phyloP scores from a whole-genome alignment of 2,797 vertebrate genomes.

The Gadopsis marmoratus region DNA sequence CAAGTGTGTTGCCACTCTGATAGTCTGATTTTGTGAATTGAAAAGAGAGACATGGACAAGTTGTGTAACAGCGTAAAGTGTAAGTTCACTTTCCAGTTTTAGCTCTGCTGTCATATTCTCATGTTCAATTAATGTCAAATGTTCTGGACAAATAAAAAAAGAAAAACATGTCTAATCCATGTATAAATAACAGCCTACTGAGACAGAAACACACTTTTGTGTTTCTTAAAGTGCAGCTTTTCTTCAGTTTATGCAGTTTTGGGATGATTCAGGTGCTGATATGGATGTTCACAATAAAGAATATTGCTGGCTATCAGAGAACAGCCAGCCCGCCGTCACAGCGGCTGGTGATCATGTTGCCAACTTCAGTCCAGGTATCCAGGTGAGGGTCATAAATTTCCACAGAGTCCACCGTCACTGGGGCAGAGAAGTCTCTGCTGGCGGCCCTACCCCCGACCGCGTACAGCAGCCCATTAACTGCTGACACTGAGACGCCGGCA shows the following conservation, averaged over 20 bases:
- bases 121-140: conserved; percentile 24
- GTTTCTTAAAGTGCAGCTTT: conserved; percentile 62
- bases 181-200: conserved; percentile 51
- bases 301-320: conserved; percentile 82
- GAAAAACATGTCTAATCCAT: background rate
- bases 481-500: conserved; percentile 92
- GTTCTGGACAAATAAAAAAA: conserved; percentile 8
- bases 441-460: conserved; percentile 92
- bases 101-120: conserved; percentile 18
- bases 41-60: conserved; percentile 12
- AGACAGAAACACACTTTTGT: conserved; percentile 34
- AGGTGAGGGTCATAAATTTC: conserved; percentile 97
- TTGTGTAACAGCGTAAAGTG: conserved; percentile 23
- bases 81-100: conserved; percentile 35
- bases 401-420: conserved; percentile 95
- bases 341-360: conserved; percentile 99
- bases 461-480: conserved; percentile 95
- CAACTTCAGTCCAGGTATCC: conserved; percentile 96
- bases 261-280: conserved; percentile 26
- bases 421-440: conserved; percentile 94
- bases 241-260: conserved; percentile 19
- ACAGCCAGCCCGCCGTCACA: conserved; percentile 97
- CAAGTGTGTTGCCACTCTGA: background rate
- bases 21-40: background rate
- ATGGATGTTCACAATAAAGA: conserved; percentile 1